Evolutionary conservation across 1,140 invertebrate species (phyloP).

Genomic region (Drosophila nigrodunni): DNA sequence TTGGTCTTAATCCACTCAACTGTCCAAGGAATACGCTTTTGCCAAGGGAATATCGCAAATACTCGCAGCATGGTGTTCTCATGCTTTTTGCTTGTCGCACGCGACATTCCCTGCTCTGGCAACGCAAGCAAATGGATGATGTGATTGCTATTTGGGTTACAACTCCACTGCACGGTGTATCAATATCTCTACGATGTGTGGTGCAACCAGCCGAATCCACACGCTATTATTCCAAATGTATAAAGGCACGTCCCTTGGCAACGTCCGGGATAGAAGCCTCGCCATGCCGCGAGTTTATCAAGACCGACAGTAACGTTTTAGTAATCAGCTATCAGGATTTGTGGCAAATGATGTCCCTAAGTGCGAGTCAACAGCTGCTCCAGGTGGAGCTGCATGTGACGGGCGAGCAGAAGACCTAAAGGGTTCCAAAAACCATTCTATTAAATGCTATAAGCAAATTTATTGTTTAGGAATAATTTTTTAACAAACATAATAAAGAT

Average conservation of each 20-base stretch:
- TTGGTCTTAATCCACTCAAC: constrained; percentile 52
- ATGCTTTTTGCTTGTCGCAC: constrained; percentile 64
- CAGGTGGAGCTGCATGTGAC: constrained; percentile 51
- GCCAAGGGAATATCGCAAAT: constrained; percentile 49
- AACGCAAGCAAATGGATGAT: constrained; percentile 38
- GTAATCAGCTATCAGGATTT: constrained; percentile 57
- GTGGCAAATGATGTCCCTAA: constrained; percentile 17
- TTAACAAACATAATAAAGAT: constrained; percentile 22
- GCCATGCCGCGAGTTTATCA: constrained; percentile 56
- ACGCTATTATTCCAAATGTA: constrained; percentile 45
- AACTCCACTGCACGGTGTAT: constrained; percentile 46
- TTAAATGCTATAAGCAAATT: constrained; percentile 37
- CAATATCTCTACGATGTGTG: constrained; percentile 43
- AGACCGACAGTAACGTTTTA: constrained; percentile 51
- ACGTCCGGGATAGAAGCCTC: background rate
- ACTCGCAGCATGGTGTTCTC: constrained; percentile 48
- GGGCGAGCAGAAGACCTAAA: constrained; percentile 39
- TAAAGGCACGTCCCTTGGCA: constrained; percentile 44
- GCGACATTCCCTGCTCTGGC: constrained; percentile 50
- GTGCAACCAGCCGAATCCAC: constrained; percentile 40
- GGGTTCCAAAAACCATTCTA: background rate
- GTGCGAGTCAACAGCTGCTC: constrained; percentile 36
- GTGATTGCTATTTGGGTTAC: constrained; percentile 57
- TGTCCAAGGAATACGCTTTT: constrained; percentile 53
- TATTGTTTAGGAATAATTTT: constrained; percentile 21